Evolutionary conservation across 1,140 invertebrate species (phyloP).

Genomic region (Cephus cinctus): DNA sequence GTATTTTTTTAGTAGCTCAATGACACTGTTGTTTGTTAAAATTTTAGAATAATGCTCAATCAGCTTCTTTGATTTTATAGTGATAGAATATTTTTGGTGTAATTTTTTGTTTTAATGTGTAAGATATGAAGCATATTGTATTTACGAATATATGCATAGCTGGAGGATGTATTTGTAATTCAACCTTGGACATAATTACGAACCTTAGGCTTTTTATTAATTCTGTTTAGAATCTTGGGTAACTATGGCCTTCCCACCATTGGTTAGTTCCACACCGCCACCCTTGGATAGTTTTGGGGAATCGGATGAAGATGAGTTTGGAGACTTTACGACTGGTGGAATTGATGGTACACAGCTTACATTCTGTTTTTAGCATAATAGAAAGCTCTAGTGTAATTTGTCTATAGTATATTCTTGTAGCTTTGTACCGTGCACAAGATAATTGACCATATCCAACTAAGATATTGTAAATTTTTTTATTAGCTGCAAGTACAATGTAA

Average conservation of each 20-base stretch:
- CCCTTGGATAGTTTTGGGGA: conserved; percentile 61
- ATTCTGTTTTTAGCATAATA: no score
- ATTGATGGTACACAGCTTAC: conserved; percentile 55
- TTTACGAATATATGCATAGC: neutral
- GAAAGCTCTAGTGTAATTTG: no score
- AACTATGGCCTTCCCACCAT: conserved; percentile 58
- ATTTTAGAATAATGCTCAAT: no score
- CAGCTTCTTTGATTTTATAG: no score
- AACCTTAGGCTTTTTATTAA: neutral
- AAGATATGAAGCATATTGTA: neutral
- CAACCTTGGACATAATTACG: neutral
- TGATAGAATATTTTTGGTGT: neutral
- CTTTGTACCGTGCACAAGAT: no score
- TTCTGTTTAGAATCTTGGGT: neutral
- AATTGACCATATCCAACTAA: no score
- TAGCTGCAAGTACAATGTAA: neutral
- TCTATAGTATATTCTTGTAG: no score
- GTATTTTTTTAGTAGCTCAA: no score
- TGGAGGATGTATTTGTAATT: neutral
- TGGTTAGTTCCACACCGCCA: conserved; percentile 65
- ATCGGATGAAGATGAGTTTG: conserved; percentile 65
- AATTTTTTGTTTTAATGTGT: neutral
- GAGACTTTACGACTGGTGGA: conserved; percentile 57
- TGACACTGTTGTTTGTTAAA: no score
- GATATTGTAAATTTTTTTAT: no score